Evolutionary conservation across 2,113 vertebrate species (phyloP), one percentile per base, ranked within the genome.

Genomic region (Sinocyclocheilus grahami): DNA sequence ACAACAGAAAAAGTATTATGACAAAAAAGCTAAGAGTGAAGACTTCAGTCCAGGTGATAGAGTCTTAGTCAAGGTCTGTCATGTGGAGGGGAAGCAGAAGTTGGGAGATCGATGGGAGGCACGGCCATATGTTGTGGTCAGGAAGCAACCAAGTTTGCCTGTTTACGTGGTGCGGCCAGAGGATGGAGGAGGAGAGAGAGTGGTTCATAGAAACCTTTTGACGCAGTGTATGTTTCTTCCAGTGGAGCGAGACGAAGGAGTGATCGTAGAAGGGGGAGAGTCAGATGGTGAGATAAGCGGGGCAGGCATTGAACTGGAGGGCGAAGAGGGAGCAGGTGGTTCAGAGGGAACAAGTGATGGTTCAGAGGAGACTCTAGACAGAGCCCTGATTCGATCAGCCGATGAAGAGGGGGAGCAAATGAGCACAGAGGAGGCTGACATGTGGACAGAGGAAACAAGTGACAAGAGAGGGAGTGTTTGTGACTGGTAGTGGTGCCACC

Each of bases 1-100:
- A 18, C 87, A 88, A 18, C 79, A 86, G 63, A 88, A 86, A 63
- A 81, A 86, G 22, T 30, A 86, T n/a, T 89, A 86, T 30, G 81
- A 86, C 55, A 89, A 75, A 30, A 30, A 30, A 30, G 39, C 75
- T 4, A 74, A 46, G 79, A 53, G 72, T 83, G 71, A 86, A 67
- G 78, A 37, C 5, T 82, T 81, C 20, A 82, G 55, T 13, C 46
- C 37, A 60, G 85, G 85, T 1, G 48, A 81, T 60, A 78, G 87
- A 69, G 87, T 88, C n/a, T 48, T 88, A 46, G 37, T 88, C 27
- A 78, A 84, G 79, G 39, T 71, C 18, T 84, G 72, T 74, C 80
- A 84, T 78, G 72, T 88, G 37, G 74, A 86, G 20, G 85, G 85
- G 51, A 82, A 20, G 81, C 85, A 86, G 63, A 86, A 86, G 24